Evolutionary conservation across 2,797 vertebrate species (phyloP).

Genomic region (Cheirogaleus major): DNA sequence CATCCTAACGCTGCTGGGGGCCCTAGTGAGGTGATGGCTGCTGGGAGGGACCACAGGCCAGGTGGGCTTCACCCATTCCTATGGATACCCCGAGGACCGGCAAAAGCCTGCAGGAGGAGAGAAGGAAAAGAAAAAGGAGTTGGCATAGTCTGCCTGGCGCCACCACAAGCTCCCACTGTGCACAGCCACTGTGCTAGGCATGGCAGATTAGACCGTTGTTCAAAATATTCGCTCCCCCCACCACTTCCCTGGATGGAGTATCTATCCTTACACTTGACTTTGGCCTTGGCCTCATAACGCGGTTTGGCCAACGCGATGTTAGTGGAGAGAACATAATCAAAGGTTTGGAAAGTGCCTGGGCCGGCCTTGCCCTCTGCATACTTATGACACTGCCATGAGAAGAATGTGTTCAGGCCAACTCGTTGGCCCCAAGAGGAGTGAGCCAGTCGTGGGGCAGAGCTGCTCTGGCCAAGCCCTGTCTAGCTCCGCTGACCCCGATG

Average conservation of each 20-base stretch:
- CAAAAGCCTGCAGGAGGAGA: conserved; percentile 68
- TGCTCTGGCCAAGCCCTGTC: not conserved
- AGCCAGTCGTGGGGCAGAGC: fast-evolving
- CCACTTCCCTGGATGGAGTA: fast-evolving
- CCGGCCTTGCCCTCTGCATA: not conserved
- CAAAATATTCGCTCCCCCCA: not conserved
- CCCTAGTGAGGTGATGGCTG: conserved; percentile 86
- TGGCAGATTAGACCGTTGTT: fast-evolving
- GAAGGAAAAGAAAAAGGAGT: conserved; percentile 43
- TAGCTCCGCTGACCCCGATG: not conserved
- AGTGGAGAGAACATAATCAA: not conserved
- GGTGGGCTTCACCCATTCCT: conserved; percentile 81
- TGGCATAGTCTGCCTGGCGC: not conserved
- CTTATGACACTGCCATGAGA: not conserved
- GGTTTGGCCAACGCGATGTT: not conserved
- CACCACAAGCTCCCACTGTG: fast-evolving
- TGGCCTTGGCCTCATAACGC: not conserved
- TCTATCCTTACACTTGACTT: not conserved
- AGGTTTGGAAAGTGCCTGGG: not conserved
- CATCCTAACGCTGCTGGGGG: conserved; percentile 89
- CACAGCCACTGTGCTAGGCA: not conserved
- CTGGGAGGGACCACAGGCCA: conserved; percentile 41
- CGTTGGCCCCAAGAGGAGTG: not conserved
- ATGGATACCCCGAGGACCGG: conserved; percentile 63
- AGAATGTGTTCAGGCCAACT: not conserved